phyloP scores from a whole-genome alignment of 2,113 vertebrate genomes.

The Gracilinanus agilis region DNA sequence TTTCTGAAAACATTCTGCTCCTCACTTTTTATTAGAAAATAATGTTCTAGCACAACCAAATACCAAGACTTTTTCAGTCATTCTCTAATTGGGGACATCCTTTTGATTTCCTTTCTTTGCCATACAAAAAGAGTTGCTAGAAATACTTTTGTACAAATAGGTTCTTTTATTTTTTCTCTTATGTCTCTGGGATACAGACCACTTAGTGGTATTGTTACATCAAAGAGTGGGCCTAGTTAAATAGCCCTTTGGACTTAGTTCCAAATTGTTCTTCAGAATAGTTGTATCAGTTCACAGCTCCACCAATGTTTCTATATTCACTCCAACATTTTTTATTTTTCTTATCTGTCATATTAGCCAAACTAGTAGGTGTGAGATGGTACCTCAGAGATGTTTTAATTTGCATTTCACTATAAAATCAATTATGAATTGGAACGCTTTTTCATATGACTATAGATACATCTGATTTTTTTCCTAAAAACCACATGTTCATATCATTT shows the following conservation, averaged over 20 bases:
- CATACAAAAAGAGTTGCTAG: no score
- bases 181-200: neutral
- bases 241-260: neutral
- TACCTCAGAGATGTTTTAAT: neutral
- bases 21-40: no score
- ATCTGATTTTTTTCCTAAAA: neutral
- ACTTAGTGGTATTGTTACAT: neutral
- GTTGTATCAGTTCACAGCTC: neutral
- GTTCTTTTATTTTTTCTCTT: no score
- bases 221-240: neutral
- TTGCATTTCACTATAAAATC: neutral
- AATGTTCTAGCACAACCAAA: no score
- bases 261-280: neutral
- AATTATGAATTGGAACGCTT: neutral
- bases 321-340: neutral
- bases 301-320: neutral
- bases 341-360: neutral
- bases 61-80: no score
- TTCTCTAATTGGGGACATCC: no score
- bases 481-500: neutral
- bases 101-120: no score
- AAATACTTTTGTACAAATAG: no score
- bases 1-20: no score
- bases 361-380: neutral
- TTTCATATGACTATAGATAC: neutral